Evolutionary conservation across 2,797 vertebrate genomes (phyloP), one percentile per base, ranked within the genome.

Genomic region (Tinamus major): DNA sequence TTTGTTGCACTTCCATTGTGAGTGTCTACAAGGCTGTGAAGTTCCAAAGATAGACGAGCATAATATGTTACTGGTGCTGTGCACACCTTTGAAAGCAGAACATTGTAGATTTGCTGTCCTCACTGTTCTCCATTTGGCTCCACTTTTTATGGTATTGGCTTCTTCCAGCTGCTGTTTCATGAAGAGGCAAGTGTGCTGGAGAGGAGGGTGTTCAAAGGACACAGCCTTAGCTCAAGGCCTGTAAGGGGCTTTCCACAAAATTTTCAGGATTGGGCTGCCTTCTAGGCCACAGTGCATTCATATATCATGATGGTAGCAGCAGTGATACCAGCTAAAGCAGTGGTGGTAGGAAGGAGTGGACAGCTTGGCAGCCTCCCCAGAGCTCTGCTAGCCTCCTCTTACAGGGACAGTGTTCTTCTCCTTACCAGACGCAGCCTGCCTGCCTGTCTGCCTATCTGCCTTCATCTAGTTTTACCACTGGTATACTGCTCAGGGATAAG

Each of bases 201-300:
- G 69, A 64, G 76, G 68, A 37, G 6, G 6, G 21, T 41, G 2
- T 70, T 10, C 42, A n/a, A 49, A 29, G 35, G 44, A 46, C 19
- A 33, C 55, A 51, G 41, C 44, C 61, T 76, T 41, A 56, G 77
- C 55, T 37, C 21, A 56, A 68, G 44, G 15, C 55, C 64, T 55
- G 19, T 18, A 76, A 58, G 31, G 26, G 19, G 49, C 48, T 71
- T 77, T 19, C 41, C 39, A 24, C 44, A 56, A 26, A 4, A 6
- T 31, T 55, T 62, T 68, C 41, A 33, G 35, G 37, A 37, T 6
- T 37, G 56, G 17, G 55, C 26, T 2, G 1, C 35, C 64, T 83
- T n/a, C 0, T 5, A 61, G 55, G 29, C 35, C 48, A 21, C n/a
- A 26, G 0, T 21, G 23, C 41, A 64, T 61, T 35, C 37, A 5